These are phyloP conservation scores for Alviniconcha marisindica DNA, from an alignment of 1,140 invertebrate species.

Conservation along the genomic window DNA sequence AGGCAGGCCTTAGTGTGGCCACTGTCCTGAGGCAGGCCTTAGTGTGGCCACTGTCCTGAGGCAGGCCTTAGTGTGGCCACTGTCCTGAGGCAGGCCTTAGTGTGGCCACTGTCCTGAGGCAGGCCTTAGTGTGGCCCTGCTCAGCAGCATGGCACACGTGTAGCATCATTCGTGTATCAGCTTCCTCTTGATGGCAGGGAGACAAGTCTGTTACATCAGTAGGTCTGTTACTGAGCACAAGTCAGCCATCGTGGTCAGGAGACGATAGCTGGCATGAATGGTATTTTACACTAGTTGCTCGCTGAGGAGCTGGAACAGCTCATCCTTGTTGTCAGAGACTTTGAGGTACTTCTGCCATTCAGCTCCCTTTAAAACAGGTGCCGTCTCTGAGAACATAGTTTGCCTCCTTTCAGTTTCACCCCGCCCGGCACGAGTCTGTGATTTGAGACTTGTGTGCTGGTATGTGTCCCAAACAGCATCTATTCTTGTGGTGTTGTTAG, in stretches of 20 bases:
- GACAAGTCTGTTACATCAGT: background rate
- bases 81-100: too few relatives aligned
- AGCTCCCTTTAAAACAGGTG: constrained; percentile 5
- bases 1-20: too few relatives aligned
- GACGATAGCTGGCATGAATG: background rate
- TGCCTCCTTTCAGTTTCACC: constrained; percentile 6
- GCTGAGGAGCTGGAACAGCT: background rate
- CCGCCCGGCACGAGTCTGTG: constrained; percentile 15
- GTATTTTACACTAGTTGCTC: background rate
- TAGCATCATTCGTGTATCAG: constrained; percentile 52
- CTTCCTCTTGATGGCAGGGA: constrained; percentile 56
- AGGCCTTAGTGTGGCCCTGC: constrained; percentile 40
- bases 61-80: too few relatives aligned
- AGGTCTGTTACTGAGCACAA: too few relatives aligned
- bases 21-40: too few relatives aligned
- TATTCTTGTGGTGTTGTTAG: background rate
- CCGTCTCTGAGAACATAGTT: background rate
- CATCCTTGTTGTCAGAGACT: background rate
- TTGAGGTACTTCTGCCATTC: constrained; percentile 11
- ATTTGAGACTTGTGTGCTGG: background rate
- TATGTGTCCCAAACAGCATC: constrained; percentile 1
- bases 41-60: too few relatives aligned
- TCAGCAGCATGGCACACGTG: constrained; percentile 49
- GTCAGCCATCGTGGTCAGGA: too few relatives aligned
- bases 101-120: constrained; percentile 36